phyloP scores from a whole-genome alignment of 2,888 invertebrate genomes.

The Biston stratarius region DNA sequence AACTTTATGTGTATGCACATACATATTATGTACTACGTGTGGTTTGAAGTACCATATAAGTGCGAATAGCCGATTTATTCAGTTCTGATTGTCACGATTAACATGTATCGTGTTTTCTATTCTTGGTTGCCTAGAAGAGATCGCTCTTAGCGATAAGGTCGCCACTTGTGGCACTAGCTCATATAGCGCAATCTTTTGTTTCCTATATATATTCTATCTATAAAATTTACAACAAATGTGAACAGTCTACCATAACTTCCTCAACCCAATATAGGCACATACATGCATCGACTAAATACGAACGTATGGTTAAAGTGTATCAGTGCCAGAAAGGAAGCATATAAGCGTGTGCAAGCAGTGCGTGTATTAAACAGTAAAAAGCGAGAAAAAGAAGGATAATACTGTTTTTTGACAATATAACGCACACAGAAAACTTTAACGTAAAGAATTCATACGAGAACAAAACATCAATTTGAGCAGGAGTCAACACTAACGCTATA shows the following conservation, averaged over 20 bases:
- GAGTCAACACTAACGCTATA: slow-evolving; percentile 7
- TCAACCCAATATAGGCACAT: no score
- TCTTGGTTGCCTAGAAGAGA: no score
- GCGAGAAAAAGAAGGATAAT: slow-evolving; percentile 6
- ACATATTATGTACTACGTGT: neutral
- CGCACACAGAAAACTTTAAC: slow-evolving; percentile 2
- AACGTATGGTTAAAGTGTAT: neutral
- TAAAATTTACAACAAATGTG: no score
- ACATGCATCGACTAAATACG: no score
- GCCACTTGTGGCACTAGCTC: no score
- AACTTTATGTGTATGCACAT: neutral
- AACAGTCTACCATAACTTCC: no score
- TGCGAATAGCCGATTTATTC: no score
- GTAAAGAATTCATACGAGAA: neutral
- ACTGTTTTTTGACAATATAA: slow-evolving; percentile 7
- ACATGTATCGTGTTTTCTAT: no score
- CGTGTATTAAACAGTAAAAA: slow-evolving; percentile 15
- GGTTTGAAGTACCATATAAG: neutral
- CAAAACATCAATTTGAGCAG: slow-evolving; percentile 1
- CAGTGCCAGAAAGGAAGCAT: slow-evolving; percentile 43
- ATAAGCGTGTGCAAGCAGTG: slow-evolving; percentile 50
- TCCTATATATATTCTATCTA: no score
- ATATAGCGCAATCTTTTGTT: no score
- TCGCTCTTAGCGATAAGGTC: no score
- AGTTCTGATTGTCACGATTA: no score